Conservation (phyloP, 92 coral and sea anemone species). For the Anthopleura xanthogrammica region DNA sequence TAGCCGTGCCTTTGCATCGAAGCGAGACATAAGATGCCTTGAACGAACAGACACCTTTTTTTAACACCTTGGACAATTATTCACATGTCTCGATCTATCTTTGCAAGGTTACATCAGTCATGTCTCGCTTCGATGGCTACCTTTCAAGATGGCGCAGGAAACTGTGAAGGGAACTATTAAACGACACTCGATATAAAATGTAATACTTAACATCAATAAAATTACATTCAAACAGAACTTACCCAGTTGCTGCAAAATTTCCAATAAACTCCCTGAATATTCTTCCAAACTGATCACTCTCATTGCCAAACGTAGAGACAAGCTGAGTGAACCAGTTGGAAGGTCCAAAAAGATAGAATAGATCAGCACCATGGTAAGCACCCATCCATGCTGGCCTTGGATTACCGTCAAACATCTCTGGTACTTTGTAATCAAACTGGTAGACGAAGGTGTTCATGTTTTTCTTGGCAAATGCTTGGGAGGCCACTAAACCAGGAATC, state of each 20-base stretch:
- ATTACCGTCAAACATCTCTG: not conserved
- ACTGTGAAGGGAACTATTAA: too few species aligned
- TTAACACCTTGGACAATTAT: too few species aligned
- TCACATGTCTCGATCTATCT: too few species aligned
- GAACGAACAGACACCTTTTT: too few species aligned
- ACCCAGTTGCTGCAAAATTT: conserved; percentile 17
- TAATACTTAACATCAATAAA: not conserved
- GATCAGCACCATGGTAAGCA: conserved; percentile 20
- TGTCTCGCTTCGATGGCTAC: too few species aligned
- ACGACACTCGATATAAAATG: not conserved
- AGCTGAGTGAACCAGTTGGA: not conserved
- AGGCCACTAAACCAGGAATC: conserved; percentile 7
- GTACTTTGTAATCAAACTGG: conserved; percentile 22
- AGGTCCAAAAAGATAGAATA: conserved; percentile 7
- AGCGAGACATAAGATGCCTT: too few species aligned
- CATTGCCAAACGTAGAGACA: conserved; percentile 1
- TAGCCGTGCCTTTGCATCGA: too few species aligned
- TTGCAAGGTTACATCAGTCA: too few species aligned
- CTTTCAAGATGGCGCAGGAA: too few species aligned
- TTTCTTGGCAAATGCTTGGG: conserved; percentile 20
- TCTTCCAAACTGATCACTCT: conserved; percentile 5
- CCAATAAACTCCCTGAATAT: not conserved
- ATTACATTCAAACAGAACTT: not conserved
- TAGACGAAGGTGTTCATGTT: conserved; percentile 19
- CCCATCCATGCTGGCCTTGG: conserved; percentile 15